phyloP scores from a whole-genome alignment of 64 coral and sea anemone genomes.

The Porites lutea region DNA sequence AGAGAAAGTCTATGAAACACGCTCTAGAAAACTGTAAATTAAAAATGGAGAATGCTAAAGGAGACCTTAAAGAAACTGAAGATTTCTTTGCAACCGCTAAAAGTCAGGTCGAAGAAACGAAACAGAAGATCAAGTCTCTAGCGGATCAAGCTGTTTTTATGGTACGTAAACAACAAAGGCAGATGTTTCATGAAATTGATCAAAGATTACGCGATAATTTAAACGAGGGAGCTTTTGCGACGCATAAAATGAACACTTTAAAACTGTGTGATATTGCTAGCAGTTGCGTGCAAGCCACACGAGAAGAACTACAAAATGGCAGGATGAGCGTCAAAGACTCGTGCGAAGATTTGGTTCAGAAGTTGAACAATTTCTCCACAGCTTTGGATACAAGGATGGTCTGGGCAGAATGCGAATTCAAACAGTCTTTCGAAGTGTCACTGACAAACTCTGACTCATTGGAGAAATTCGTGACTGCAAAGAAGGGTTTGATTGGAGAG shows the following conservation, averaged over 20 bases:
- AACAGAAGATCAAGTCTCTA: conserved; percentile 58
- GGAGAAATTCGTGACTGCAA: neutral
- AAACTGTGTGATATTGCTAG: conserved; percentile 43
- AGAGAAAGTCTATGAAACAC: conserved; percentile 69
- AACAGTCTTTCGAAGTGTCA: conserved; percentile 12
- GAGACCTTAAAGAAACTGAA: conserved; percentile 45
- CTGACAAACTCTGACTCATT: neutral
- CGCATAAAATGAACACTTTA: neutral
- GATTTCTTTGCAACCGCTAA: conserved; percentile 39
- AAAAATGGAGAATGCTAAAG: conserved; percentile 27
- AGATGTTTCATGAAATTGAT: conserved; percentile 32
- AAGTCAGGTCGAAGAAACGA: conserved; percentile 17
- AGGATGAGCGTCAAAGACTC: conserved; percentile 54
- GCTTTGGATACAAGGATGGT: neutral
- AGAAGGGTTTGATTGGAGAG: conserved; percentile 10
- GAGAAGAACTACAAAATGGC: conserved; percentile 54
- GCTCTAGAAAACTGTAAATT: conserved; percentile 49
- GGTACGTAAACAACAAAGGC: no score
- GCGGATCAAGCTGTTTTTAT: neutral
- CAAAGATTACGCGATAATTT: neutral
- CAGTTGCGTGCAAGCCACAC: conserved; percentile 40
- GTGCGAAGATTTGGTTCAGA: conserved; percentile 49
- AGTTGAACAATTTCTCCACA: conserved; percentile 40
- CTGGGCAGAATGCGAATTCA: conserved; percentile 29
- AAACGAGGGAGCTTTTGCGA: conserved; percentile 45